These are phyloP conservation scores for Zeugodacus cucurbitae DNA, from an alignment of 1,140 invertebrate species.

Conservation along the genomic window DNA sequence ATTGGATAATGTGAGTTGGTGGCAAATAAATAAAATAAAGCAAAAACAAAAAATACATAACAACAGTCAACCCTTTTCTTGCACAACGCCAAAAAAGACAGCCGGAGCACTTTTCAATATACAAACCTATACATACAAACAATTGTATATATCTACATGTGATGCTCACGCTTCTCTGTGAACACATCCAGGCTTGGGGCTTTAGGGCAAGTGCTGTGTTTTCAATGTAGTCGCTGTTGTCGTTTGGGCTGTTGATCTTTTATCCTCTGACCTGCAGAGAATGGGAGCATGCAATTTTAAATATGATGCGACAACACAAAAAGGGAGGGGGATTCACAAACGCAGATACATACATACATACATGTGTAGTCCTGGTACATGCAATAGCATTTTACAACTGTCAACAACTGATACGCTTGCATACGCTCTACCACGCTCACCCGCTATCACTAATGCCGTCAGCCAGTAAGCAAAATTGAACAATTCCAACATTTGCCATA, in stretches of 20 bases:
- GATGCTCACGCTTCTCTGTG: too few relatives aligned
- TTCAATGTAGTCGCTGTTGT: background rate
- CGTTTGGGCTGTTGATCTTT: slow-evolving; percentile 28
- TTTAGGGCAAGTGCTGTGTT: background rate
- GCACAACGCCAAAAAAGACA: background rate
- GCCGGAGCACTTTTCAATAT: too few relatives aligned
- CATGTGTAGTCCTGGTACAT: background rate
- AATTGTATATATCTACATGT: background rate
- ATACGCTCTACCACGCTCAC: background rate
- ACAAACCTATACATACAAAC: too few relatives aligned
- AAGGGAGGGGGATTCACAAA: background rate
- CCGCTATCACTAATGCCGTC: background rate
- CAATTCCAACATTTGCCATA: background rate
- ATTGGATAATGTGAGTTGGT: background rate
- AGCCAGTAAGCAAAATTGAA: background rate
- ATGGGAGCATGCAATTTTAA: slow-evolving; percentile 5
- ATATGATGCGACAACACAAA: slow-evolving; percentile 2
- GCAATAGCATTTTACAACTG: background rate
- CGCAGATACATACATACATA: background rate
- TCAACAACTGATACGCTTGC: background rate
- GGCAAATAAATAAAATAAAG: background rate
- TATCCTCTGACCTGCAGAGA: slow-evolving; percentile 14
- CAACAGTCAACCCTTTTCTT: background rate
- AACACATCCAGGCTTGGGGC: background rate
- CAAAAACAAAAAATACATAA: background rate